Conservation (phyloP, 2,888 invertebrate genomes). For the Phymatocera aterrima region DNA sequence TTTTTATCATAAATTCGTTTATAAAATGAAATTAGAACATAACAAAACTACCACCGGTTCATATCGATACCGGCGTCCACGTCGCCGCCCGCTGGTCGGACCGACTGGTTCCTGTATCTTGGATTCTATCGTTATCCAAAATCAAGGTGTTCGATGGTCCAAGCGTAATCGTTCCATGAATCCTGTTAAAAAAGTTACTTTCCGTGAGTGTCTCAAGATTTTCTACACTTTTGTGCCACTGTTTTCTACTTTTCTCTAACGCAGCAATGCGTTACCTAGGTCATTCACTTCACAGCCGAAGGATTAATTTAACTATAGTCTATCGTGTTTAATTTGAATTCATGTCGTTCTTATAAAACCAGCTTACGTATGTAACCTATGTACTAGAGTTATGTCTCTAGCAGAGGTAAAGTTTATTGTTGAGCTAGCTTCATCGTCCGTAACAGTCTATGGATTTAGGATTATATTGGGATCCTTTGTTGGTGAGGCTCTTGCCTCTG, state of each 20-base stretch:
- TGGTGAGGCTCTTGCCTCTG: not conserved
- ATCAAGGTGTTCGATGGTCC: constrained; percentile 66
- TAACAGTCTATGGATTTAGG: constrained; percentile 11
- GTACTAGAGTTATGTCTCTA: not conserved
- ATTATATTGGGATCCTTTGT: constrained; percentile 13
- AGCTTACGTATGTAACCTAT: not conserved
- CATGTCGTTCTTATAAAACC: not conserved
- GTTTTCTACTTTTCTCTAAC: not conserved
- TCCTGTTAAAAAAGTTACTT: constrained; percentile 59
- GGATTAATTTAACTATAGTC: not conserved
- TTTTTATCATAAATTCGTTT: not conserved
- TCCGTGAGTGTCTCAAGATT: constrained; percentile 64
- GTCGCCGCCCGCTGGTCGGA: constrained; percentile 67
- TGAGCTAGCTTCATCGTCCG: not conserved
- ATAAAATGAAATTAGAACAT: constrained; percentile 60
- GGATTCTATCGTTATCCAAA: constrained; percentile 64
- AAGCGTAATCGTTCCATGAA: constrained; percentile 59
- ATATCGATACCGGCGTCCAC: constrained; percentile 64
- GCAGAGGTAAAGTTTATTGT: not conserved
- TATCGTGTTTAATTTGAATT: not conserved
- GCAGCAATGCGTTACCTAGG: not conserved
- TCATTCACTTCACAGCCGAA: not conserved
- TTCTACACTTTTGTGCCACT: not conserved
- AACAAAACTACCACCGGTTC: constrained; percentile 52
- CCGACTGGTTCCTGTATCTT: constrained; percentile 69